These are phyloP conservation scores for Neoniphon sammara DNA, from an alignment of 2,797 vertebrate genomes.

Conservation along the genomic window DNA sequence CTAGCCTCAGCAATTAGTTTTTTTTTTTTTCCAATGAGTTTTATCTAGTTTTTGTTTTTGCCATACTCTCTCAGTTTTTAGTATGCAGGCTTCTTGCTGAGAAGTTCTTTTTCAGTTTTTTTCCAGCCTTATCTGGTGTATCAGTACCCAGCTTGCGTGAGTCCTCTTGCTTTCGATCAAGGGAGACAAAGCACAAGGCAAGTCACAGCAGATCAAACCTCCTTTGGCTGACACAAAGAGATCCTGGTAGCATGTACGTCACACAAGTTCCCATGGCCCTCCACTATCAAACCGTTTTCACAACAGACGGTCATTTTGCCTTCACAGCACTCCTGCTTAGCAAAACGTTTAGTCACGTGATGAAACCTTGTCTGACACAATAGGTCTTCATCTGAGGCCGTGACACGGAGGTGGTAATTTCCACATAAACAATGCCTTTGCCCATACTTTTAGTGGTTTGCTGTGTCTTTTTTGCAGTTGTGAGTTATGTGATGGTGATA, in stretches of 20 bases:
- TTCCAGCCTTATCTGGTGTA: constrained; percentile 28
- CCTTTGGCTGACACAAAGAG: constrained; percentile 43
- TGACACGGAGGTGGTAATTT: constrained; percentile 41
- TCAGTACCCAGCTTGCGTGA: constrained; percentile 43
- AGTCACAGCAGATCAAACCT: constrained; percentile 69
- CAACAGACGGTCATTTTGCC: constrained; percentile 41
- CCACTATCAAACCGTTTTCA: constrained; percentile 35
- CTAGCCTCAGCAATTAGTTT: constrained; percentile 3
- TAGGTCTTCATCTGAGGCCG: constrained; percentile 32
- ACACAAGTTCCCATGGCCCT: constrained; percentile 34
- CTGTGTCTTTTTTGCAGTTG: constrained; percentile 37
- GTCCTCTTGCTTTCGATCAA: constrained; percentile 52
- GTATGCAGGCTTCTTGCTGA: neutral
- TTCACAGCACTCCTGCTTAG: constrained; percentile 23
- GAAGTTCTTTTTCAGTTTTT: neutral
- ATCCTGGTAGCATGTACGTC: constrained; percentile 52
- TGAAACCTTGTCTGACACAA: constrained; percentile 27
- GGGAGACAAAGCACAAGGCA: constrained; percentile 57
- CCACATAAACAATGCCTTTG: constrained; percentile 34
- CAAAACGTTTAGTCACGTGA: constrained; percentile 13
- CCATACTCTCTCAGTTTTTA: neutral
- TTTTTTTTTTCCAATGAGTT: neutral
- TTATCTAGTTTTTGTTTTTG: neutral
- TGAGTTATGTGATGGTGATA: constrained; percentile 63
- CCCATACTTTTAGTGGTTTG: constrained; percentile 44